Evolutionary conservation across 2,797 vertebrate species (phyloP).

Genomic region (Sebastes glaucus): DNA sequence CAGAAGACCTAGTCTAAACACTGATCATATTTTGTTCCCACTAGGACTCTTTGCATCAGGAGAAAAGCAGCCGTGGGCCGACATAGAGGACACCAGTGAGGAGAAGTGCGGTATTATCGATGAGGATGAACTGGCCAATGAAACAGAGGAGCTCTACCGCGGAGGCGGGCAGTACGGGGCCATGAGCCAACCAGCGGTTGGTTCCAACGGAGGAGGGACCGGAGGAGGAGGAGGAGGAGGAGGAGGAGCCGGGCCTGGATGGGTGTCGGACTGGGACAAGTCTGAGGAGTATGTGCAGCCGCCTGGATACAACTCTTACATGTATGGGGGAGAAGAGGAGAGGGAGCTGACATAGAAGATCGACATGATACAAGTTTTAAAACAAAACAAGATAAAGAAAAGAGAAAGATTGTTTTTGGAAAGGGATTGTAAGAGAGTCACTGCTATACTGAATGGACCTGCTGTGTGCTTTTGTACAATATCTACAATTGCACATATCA

Average conservation of each 20-base stretch:
- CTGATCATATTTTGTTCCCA: not conserved
- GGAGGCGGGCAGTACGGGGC: constrained; percentile 89
- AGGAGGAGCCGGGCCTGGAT: constrained; percentile 59
- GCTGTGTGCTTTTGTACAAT: constrained; percentile 57
- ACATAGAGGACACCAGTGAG: constrained; percentile 96
- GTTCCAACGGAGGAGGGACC: constrained; percentile 72
- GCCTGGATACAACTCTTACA: constrained; percentile 78
- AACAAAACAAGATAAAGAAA: constrained; percentile 11
- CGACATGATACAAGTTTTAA: not conserved
- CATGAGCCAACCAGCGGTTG: constrained; percentile 75
- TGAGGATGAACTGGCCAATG: constrained; percentile 97
- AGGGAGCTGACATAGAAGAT: constrained; percentile 74
- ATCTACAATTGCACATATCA: constrained; percentile 55
- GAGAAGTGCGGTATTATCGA: constrained; percentile 98
- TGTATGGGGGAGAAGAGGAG: constrained; percentile 67
- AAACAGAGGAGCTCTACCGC: constrained; percentile 91
- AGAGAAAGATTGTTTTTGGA: constrained; percentile 44
- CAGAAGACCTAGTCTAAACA: not conserved
- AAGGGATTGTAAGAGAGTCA: constrained; percentile 44
- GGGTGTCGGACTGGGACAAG: constrained; percentile 85
- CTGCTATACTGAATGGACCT: constrained; percentile 56
- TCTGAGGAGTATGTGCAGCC: constrained; percentile 83
- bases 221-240: constrained; percentile 23
- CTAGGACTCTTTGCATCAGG: constrained; percentile 91
- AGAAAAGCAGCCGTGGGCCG: constrained; percentile 96